Evolutionary conservation across 2,888 invertebrate genomes (phyloP).

Genomic region (Morinoia aosen): DNA sequence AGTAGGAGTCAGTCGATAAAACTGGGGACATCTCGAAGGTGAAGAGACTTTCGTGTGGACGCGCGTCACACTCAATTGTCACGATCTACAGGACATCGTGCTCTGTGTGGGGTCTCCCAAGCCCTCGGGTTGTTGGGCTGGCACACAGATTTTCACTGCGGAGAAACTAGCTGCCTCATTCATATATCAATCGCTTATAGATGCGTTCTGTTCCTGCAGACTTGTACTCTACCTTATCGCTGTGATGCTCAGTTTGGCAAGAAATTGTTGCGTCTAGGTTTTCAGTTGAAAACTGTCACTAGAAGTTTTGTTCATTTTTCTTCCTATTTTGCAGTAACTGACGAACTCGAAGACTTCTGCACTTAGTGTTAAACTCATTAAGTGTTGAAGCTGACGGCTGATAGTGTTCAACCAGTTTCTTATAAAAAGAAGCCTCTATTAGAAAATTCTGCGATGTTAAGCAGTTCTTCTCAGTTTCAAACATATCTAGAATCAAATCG

Average conservation of each 20-base stretch:
- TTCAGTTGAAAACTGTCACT: no score
- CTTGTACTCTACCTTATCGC: background rate
- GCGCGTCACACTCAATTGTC: slow-evolving; percentile 18
- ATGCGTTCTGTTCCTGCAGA: background rate
- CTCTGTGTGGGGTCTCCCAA: background rate
- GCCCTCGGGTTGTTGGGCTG: background rate
- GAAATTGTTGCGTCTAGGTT: no score
- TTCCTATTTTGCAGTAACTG: background rate
- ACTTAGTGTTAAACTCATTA: background rate
- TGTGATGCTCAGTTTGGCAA: background rate
- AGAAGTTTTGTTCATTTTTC: background rate
- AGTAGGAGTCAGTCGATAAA: background rate
- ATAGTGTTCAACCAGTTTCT: background rate
- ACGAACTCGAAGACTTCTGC: background rate
- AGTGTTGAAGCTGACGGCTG: background rate
- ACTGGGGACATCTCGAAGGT: background rate
- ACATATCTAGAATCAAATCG: background rate
- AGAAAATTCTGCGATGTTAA: background rate
- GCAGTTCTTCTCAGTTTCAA: background rate
- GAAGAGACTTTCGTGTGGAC: background rate
- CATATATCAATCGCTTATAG: background rate
- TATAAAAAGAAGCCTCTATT: background rate
- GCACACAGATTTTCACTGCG: background rate
- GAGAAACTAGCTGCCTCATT: background rate
- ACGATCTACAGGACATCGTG: background rate